Percentiles rank a stretch among this genome's conserved stretches.
Conservation (phyloP, 2,113 vertebrate genomes). For the Neotoma lepida region DNA sequence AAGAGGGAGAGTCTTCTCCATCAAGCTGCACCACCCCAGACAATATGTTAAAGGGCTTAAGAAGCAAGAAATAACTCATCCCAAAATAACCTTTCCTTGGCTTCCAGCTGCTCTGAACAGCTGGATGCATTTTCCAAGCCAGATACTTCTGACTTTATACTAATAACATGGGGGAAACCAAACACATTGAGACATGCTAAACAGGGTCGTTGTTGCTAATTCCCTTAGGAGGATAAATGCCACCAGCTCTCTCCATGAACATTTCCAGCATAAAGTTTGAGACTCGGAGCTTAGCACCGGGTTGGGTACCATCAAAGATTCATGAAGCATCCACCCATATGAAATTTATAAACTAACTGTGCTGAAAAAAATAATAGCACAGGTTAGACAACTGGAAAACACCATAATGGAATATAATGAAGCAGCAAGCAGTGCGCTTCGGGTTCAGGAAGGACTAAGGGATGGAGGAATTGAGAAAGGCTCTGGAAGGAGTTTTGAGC, state of each 20-base stretch:
- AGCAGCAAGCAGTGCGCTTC: background rate
- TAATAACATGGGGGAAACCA: conserved; percentile 61
- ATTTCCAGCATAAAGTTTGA: conserved; percentile 21
- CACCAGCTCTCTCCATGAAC: background rate
- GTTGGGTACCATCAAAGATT: background rate
- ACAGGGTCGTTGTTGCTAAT: conserved; percentile 61
- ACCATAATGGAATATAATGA: conserved; percentile 8
- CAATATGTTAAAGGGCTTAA: conserved; percentile 52
- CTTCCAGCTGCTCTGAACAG: conserved; percentile 78
- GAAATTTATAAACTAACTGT: background rate
- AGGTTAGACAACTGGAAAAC: conserved; percentile 27
- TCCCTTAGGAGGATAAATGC: conserved; percentile 46
- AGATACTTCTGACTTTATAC: conserved; percentile 67
- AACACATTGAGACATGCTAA: conserved; percentile 59
- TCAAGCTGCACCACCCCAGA: background rate
- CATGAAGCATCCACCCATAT: background rate
- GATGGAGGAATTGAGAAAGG: background rate
- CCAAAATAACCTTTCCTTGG: conserved; percentile 69
- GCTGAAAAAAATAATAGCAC: background rate
- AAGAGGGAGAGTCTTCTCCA: conserved; percentile 6
- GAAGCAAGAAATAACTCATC: conserved; percentile 75
- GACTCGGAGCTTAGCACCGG: background rate
- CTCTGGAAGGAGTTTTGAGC: background rate
- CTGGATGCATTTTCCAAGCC: conserved; percentile 73
- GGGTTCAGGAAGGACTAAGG: conserved; percentile 17